Evolutionary conservation across 1,140 invertebrate species (phyloP).

Genomic region (Belonocnema kinseyi): DNA sequence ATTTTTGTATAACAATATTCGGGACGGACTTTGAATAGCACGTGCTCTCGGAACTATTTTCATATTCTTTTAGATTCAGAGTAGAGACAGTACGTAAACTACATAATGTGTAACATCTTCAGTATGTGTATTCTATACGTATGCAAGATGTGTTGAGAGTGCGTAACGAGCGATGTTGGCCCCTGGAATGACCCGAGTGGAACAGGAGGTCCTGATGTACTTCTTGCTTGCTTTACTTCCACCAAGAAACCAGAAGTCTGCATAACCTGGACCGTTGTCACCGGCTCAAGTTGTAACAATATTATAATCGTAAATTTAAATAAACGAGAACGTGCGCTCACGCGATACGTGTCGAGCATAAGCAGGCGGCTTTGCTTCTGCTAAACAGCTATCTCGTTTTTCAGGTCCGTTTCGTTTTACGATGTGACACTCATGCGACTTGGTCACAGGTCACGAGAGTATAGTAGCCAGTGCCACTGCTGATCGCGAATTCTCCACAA

Average conservation of each 20-base stretch:
- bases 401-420: conserved; percentile 56
- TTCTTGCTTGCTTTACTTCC: conserved; percentile 34
- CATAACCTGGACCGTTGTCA: conserved; percentile 40
- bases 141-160: conserved; percentile 45
- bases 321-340: conserved; percentile 55
- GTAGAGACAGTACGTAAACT: background rate
- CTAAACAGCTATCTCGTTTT: conserved; percentile 47
- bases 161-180: conserved; percentile 52
- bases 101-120: conserved; percentile 4
- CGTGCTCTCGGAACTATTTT: no score
- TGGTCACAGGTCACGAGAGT: conserved; percentile 50
- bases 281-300: conserved; percentile 51
- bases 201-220: background rate
- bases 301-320: conserved; percentile 60
- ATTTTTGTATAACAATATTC: no score
- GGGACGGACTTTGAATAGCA: no score
- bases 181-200: conserved; percentile 40
- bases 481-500: background rate
- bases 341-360: conserved; percentile 57
- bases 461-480: conserved; percentile 36
- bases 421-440: conserved; percentile 51
- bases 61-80: no score
- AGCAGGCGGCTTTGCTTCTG: conserved; percentile 39
- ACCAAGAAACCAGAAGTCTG: conserved; percentile 41
- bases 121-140: background rate